Conservation (phyloP, 2,888 invertebrate species). For the Drosophila kambysellisi region DNA sequence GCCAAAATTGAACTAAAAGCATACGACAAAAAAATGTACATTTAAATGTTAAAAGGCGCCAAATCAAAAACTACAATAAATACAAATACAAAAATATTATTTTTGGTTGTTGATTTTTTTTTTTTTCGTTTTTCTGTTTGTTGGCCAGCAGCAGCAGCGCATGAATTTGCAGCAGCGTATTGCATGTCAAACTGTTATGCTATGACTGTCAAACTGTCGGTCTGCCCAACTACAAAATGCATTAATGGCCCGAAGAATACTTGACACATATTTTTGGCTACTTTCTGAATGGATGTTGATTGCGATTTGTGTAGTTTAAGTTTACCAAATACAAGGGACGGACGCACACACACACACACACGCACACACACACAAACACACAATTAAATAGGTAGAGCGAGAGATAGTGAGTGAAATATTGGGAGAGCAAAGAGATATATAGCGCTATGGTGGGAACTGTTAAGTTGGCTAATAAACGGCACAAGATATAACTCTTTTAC, state of each 20-base stretch:
- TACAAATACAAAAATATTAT: slow-evolving; percentile 23
- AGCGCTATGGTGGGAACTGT: slow-evolving; percentile 23
- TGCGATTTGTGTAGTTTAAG: slow-evolving; percentile 35
- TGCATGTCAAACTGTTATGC: slow-evolving; percentile 52
- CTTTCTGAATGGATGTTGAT: slow-evolving; percentile 26
- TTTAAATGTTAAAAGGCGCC: slow-evolving; percentile 9
- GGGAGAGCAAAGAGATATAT: slow-evolving; percentile 6
- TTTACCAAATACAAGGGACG: slow-evolving; percentile 46
- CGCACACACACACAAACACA: slow-evolving; percentile 36
- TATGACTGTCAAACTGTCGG: slow-evolving; percentile 40
- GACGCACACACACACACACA: slow-evolving; percentile 35
- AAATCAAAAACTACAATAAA: slow-evolving; percentile 34
- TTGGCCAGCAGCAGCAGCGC: slow-evolving; percentile 43
- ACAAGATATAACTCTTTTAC: slow-evolving; percentile 39
- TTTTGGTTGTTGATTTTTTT: background rate
- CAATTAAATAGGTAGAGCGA: slow-evolving; percentile 30
- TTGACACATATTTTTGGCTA: background rate
- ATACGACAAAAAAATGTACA: slow-evolving; percentile 36
- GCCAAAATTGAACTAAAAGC: slow-evolving; percentile 53
- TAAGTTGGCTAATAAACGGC: slow-evolving; percentile 49
- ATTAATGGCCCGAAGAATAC: slow-evolving; percentile 18
- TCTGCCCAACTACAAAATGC: slow-evolving; percentile 42
- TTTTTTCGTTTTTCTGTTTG: background rate
- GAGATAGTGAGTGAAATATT: slow-evolving; percentile 7
- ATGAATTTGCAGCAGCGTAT: slow-evolving; percentile 31